Percentiles rank a stretch among this genome's conserved stretches.
Conservation (phyloP, 1,140 invertebrate genomes). For the Saccostrea cuccullata region DNA sequence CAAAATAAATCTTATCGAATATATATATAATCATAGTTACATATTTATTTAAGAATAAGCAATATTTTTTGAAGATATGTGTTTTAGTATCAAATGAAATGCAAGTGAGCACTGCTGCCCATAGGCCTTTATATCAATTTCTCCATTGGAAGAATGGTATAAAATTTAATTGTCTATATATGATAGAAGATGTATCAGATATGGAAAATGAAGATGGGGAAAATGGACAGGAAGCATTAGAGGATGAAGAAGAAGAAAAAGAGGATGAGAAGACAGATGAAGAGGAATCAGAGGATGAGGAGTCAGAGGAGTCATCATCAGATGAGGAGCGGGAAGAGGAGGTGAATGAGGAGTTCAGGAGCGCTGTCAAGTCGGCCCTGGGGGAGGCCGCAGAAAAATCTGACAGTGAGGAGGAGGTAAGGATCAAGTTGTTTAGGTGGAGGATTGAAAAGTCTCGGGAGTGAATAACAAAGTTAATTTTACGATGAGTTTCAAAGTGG, state of each 20-base stretch:
- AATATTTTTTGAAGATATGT: no score
- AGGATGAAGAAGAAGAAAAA: constrained; percentile 41
- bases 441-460: background rate
- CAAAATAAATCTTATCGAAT: no score
- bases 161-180: background rate
- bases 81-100: no score
- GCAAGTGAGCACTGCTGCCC: no score
- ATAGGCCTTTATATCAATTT: no score
- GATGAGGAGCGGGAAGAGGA: constrained; percentile 44
- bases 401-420: constrained; percentile 50
- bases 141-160: no score
- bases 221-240: background rate
- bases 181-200: constrained; percentile 3
- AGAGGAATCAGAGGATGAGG: constrained; percentile 36
- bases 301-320: constrained; percentile 44
- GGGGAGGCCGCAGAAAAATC: constrained; percentile 54
- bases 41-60: no score
- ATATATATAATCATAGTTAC: no score
- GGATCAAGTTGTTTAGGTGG: background rate
- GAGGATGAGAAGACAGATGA: constrained; percentile 2
- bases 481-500: no score
- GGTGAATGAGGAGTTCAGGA: constrained; percentile 56
- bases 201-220: constrained; percentile 35
- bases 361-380: constrained; percentile 55
- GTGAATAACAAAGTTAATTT: background rate